A percentile compares a stretch with the other conserved stretches of the same genome.
phyloP scores from a whole-genome alignment of 2,888 invertebrate genomes.

The Dasysyrphus tricinctus region DNA sequence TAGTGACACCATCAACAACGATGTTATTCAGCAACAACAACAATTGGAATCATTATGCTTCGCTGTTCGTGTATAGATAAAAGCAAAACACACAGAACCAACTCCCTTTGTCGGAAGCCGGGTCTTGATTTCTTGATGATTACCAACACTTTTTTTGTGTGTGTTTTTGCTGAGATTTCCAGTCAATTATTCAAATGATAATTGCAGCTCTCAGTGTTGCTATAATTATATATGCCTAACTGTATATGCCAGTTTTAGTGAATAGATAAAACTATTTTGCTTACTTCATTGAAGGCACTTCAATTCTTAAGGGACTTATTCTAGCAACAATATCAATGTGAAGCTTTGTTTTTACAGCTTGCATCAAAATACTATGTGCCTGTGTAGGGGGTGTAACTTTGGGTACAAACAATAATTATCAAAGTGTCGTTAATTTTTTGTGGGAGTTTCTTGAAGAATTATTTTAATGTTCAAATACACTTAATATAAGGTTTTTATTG shows the following conservation, averaged over 20 bases:
- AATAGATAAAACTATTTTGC: slow-evolving; percentile 37
- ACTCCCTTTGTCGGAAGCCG: slow-evolving; percentile 39
- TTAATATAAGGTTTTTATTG: not conserved
- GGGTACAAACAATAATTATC: slow-evolving; percentile 24
- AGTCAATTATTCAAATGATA: slow-evolving; percentile 48
- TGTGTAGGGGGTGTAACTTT: slow-evolving; percentile 18
- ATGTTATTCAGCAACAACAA: not conserved
- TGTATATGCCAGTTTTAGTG: not conserved
- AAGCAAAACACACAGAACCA: not conserved
- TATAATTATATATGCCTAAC: slow-evolving; percentile 37
- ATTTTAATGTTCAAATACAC: not conserved
- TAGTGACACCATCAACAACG: slow-evolving; percentile 35
- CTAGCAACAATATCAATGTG: slow-evolving; percentile 14
- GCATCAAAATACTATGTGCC: slow-evolving; percentile 1
- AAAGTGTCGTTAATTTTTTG: slow-evolving; percentile 66
- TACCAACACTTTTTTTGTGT: slow-evolving; percentile 3
- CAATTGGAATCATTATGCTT: slow-evolving; percentile 31
- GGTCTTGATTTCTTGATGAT: slow-evolving; percentile 50
- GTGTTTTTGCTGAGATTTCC: slow-evolving; percentile 1
- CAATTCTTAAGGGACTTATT: slow-evolving; percentile 31
- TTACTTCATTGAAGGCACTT: slow-evolving; percentile 29
- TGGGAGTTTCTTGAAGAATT: slow-evolving; percentile 36
- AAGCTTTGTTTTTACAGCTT: not conserved
- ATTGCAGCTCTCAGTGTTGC: slow-evolving; percentile 37
- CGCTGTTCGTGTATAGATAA: not conserved